Evolutionary conservation across 2,888 invertebrate species (phyloP), one percentile per base, ranked within the genome.

Genomic region (Cataglyphis altisquamis): DNA sequence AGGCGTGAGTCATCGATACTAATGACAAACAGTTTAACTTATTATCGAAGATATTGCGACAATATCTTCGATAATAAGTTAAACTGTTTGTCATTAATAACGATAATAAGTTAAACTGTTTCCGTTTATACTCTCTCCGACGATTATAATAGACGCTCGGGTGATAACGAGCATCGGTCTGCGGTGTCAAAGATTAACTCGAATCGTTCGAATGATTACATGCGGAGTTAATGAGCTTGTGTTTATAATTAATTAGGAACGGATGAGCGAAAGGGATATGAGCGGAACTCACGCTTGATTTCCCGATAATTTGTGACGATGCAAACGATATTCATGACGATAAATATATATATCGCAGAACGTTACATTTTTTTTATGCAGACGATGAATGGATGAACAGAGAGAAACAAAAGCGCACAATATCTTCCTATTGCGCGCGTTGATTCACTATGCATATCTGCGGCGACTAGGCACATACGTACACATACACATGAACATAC

Each of bases 361-460:
- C 8, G 6, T 36, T 21, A 10, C 9, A 8, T 66, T 39, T 66
- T 77, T 86, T 89, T 87, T 80, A 75, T 84, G 45, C 81, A 67
- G 10, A 78, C 85, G 82, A 89, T 89, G 85, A 89, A 89, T 90
- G 89, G 81, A 72, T 63, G 84, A 86, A 88, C 83, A 83, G 84
- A 67, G 84, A 90, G 90, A 84, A 88, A 85, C 77, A 86, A 77
- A 88, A 90, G 86, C 83, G 52, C 52, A 90, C 86, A 84, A 83
- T 80, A 84, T 67, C 68, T 64, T 83, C 70, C 86, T 82, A 82
- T 84, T 63, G 88, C 32, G 83, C 57, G 64, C 86, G 87, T 73
- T 90, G 90, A 89, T 89, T 88, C 89, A 84, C 83, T 73, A 88
- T 89, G 88, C 90, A 86, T 84, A 86, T 84, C 89, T 48, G 41